Conservation (phyloP, 2,797 vertebrate species). For the Squalus acanthias region DNA sequence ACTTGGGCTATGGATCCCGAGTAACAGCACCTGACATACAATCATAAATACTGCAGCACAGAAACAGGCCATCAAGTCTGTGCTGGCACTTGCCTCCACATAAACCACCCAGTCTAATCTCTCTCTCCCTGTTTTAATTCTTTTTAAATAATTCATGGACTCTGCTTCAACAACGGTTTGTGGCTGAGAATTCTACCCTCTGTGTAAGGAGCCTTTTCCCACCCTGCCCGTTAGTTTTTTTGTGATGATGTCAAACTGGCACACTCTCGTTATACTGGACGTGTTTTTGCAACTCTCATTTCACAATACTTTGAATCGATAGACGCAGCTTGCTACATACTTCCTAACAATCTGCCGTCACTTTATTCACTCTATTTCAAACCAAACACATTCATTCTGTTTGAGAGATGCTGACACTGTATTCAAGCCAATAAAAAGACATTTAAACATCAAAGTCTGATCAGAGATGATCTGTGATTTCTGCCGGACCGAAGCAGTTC, state of each 20-base stretch:
- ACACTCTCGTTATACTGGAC: background rate
- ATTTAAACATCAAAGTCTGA: constrained; percentile 6
- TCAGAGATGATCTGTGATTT: background rate
- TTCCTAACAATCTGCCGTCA: background rate
- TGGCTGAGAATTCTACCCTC: background rate
- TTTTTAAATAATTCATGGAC: background rate
- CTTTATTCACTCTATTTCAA: background rate
- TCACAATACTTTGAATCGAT: background rate
- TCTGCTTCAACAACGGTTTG: background rate
- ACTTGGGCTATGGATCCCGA: background rate
- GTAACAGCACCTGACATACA: background rate
- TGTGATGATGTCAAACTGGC: background rate
- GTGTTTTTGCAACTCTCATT: background rate
- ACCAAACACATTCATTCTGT: background rate
- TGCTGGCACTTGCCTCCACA: background rate
- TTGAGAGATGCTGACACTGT: background rate
- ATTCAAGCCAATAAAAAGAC: background rate
- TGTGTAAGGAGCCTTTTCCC: background rate
- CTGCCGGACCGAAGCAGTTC: background rate
- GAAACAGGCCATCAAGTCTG: background rate
- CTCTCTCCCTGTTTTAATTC: background rate
- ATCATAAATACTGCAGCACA: background rate
- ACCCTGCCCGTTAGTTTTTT: background rate
- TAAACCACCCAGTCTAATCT: background rate
- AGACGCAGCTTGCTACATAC: too few species aligned